Evolutionary conservation across 2,113 vertebrate genomes (phyloP), one percentile per base, ranked within the genome.

Genomic region (Monarcha castaneiventris): DNA sequence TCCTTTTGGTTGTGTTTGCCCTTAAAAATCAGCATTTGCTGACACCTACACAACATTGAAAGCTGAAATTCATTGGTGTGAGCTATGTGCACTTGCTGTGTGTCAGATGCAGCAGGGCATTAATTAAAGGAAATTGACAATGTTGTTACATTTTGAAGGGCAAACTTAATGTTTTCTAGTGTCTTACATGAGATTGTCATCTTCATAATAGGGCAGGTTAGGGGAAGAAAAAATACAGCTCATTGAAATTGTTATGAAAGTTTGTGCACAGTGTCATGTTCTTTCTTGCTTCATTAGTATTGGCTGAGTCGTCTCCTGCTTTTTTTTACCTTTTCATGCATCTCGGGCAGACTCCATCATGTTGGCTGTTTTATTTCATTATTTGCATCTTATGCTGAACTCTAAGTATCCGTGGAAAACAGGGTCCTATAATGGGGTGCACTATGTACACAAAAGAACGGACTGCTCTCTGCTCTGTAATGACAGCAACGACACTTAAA

Each of bases 301-400:
- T 84, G 49, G 64, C n/a, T 84, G 81, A 91, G 68, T 23, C 79
- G n/a, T 71, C 17, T 93, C 72, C 72, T 89, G 62, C 26, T 94
- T 73, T 93, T 41, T 95, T 96, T 96, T 95, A 93, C 85, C 77
- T 88, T 94, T 79, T 87, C 48, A 71, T 33, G 84, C 93, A 39
- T 97, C 79, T 86, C 6, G 15, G 93, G 94, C 43, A 90, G 94
- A 91, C 78, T 97, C 75, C 71, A 61, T 58, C 71, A 55, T 66
- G 64, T 86, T 92, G 76, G 20, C 67, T 86, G 29, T 73, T 86
- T 19, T 80, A 59, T 87, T 94, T 80, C 7, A 35, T 73, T 90
- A 79, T 91, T 94, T 91, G 19, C 27, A 46, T 66, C 43, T 71
- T 17, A 2, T 0, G 9, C n/a, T 71, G 61, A 67, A 39, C 39